Evolutionary conservation across 2,113 vertebrate genomes (phyloP).

Genomic region (Calyptommatus sinebrachiatus): DNA sequence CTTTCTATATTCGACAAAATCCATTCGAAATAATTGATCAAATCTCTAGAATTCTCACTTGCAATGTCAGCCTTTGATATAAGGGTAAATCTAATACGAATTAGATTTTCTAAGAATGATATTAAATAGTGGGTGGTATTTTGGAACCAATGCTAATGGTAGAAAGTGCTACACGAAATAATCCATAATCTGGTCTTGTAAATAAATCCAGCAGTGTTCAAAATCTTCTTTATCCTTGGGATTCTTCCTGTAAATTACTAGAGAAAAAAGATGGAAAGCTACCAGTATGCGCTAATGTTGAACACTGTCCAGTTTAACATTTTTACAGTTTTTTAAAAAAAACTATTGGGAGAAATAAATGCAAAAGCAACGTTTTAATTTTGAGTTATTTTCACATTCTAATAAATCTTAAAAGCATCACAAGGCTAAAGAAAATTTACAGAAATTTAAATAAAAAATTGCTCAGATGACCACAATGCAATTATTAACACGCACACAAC

Average conservation of each 20-base stretch:
- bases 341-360: conserved; percentile 15
- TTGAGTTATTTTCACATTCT: too few species aligned
- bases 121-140: too few species aligned
- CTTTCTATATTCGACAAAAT: not conserved
- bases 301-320: not conserved
- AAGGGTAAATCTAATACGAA: not conserved
- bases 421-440: conserved; percentile 34
- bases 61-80: not conserved
- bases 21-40: not conserved
- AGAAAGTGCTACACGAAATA: conserved; percentile 11
- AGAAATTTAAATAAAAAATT: conserved; percentile 46
- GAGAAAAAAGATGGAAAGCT: not conserved
- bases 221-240: not conserved
- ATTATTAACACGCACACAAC: not conserved
- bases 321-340: not conserved
- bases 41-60: not conserved
- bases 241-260: not conserved
- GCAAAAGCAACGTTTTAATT: not conserved
- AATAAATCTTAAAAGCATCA: conserved; percentile 17
- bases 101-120: not conserved
- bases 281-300: not conserved
- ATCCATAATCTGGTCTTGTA: not conserved
- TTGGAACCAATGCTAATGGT: not conserved
- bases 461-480: not conserved
- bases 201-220: not conserved